These are phyloP conservation scores for Coregonus suidteri DNA, from an alignment of 2,797 vertebrate species.

Conservation along the genomic window DNA sequence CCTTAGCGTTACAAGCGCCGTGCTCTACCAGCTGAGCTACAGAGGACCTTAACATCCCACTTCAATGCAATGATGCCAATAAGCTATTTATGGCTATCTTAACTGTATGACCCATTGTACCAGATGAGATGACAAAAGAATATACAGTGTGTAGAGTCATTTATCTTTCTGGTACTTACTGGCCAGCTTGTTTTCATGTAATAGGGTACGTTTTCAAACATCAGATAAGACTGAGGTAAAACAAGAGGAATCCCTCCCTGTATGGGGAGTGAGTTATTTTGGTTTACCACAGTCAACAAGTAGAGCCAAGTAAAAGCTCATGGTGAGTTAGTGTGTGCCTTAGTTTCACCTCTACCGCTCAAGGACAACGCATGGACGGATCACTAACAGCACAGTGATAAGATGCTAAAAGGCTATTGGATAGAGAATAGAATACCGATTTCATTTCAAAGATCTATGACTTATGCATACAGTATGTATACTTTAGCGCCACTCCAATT, in stretches of 20 bases:
- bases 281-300: conserved; percentile 73
- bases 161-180: not conserved
- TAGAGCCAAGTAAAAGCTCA: conserved; percentile 63
- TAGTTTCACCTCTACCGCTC: conserved; percentile 6
- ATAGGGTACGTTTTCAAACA: conserved; percentile 29
- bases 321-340: conserved; percentile 25
- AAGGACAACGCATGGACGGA: not conserved
- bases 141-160: not conserved
- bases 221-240: conserved; percentile 61
- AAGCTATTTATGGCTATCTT: too few species aligned
- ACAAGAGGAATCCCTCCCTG: conserved; percentile 40
- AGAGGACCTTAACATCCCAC: too few species aligned
- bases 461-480: not conserved
- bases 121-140: not conserved
- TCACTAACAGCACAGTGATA: too few species aligned
- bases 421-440: not conserved
- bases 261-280: conserved; percentile 68
- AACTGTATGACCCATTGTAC: not conserved
- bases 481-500: not conserved
- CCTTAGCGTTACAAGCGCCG: too few species aligned
- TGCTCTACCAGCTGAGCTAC: too few species aligned
- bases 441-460: not conserved
- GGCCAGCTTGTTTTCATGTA: not conserved
- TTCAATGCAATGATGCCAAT: too few species aligned
- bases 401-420: not conserved